Percentiles rank a stretch among this genome's conserved stretches.
phyloP scores from a whole-genome alignment of 1,140 invertebrate species.

The Tetragonula clypearis region DNA sequence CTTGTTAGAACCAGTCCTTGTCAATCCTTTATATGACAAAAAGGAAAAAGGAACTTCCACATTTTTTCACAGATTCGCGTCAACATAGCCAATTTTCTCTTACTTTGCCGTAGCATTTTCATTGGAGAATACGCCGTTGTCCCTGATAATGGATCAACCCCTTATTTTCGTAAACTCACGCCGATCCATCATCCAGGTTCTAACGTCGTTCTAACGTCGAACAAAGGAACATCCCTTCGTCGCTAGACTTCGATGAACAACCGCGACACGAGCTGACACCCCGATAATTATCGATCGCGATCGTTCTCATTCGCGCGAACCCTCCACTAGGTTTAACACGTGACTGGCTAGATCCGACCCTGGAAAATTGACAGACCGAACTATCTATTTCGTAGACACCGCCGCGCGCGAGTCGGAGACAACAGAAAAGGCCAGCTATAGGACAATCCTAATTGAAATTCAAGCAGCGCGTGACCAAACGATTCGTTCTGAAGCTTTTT shows the following conservation, averaged over 20 bases:
- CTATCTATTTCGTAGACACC: background rate
- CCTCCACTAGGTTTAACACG: constrained; percentile 36
- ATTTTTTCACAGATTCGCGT: background rate
- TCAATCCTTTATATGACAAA: too few species aligned
- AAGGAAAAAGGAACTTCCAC: background rate
- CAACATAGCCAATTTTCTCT: background rate
- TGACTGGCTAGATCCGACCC: constrained; percentile 46
- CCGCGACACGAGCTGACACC: background rate
- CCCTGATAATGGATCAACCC: too few species aligned
- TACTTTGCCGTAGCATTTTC: background rate
- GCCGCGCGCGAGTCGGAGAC: too few species aligned
- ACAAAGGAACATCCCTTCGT: background rate
- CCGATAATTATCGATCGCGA: background rate
- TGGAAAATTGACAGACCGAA: background rate
- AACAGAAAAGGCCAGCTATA: too few species aligned
- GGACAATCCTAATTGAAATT: constrained; percentile 40
- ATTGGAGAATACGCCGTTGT: too few species aligned
- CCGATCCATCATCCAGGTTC: background rate
- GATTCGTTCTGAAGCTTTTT: constrained; percentile 60
- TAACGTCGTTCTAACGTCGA: background rate
- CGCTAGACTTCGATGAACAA: background rate
- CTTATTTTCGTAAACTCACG: background rate
- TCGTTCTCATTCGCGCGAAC: background rate
- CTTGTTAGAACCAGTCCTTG: background rate
- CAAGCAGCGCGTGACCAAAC: constrained; percentile 52